These are phyloP conservation scores for Drosophila imparisetae DNA, from an alignment of 2,888 invertebrate species.

Conservation along the genomic window DNA sequence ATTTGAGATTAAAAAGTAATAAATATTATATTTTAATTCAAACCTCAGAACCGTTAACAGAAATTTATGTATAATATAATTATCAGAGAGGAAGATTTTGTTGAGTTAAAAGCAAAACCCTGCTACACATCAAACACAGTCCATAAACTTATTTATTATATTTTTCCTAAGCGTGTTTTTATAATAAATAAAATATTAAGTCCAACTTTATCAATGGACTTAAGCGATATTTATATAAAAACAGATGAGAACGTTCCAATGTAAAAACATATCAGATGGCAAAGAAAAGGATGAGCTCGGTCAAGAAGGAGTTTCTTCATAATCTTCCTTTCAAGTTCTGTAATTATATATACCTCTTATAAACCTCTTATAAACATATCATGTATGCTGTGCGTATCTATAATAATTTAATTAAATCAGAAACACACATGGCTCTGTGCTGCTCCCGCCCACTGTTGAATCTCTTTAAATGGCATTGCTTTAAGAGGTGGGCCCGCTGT, in stretches of 20 bases:
- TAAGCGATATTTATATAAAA: neutral
- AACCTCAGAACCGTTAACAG: neutral
- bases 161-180: neutral
- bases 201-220: neutral
- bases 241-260: neutral
- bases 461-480: conserved; percentile 28
- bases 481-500: conserved; percentile 14
- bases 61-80: too few relatives aligned
- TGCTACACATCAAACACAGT: neutral
- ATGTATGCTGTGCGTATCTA: neutral
- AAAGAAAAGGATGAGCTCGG: neutral
- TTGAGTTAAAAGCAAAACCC: neutral
- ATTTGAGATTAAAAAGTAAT: neutral
- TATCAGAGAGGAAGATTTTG: neutral
- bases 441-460: neutral
- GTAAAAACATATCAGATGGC: neutral
- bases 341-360: too few relatives aligned
- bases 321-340: neutral
- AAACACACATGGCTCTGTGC: neutral
- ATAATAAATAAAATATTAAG: neutral
- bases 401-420: conserved; percentile 1
- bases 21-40: neutral
- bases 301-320: neutral
- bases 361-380: neutral
- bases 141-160: neutral